Conservation (phyloP, 2,113 vertebrate species). For the Seriola quinqueradiata region DNA sequence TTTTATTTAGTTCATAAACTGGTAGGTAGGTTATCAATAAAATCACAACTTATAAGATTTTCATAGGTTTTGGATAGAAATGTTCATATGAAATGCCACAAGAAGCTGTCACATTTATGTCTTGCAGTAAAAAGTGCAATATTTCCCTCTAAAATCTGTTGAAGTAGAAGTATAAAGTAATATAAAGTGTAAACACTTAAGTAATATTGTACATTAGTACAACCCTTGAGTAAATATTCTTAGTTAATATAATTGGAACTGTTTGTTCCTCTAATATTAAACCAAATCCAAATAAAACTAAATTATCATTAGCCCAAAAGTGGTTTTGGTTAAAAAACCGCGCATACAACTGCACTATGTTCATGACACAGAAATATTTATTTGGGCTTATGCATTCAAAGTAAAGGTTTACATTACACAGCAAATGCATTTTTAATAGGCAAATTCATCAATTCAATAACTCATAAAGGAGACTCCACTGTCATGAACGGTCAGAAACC, state of each 20-base stretch:
- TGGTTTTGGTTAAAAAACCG: neutral
- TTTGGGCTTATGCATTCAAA: constrained; percentile 36
- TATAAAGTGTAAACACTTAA: neutral
- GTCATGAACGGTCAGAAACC: constrained; percentile 41
- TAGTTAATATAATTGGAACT: neutral
- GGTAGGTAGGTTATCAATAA: neutral
- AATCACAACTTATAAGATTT: neutral
- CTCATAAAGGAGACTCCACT: neutral
- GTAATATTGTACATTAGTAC: neutral
- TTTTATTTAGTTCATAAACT: neutral
- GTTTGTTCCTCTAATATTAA: neutral
- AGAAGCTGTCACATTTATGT: neutral
- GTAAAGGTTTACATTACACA: constrained; percentile 50
- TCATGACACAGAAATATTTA: constrained; percentile 34
- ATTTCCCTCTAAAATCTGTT: neutral
- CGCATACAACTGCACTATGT: neutral
- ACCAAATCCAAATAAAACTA: neutral
- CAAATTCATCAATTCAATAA: constrained; percentile 31
- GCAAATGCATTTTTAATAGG: constrained; percentile 28
- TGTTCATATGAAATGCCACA: neutral
- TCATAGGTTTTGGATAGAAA: neutral
- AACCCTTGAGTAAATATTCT: neutral
- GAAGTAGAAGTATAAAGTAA: neutral
- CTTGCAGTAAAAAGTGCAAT: neutral
- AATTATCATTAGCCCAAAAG: neutral